phyloP scores from a whole-genome alignment of 2,113 vertebrate genomes.

The Lycaon pictus region DNA sequence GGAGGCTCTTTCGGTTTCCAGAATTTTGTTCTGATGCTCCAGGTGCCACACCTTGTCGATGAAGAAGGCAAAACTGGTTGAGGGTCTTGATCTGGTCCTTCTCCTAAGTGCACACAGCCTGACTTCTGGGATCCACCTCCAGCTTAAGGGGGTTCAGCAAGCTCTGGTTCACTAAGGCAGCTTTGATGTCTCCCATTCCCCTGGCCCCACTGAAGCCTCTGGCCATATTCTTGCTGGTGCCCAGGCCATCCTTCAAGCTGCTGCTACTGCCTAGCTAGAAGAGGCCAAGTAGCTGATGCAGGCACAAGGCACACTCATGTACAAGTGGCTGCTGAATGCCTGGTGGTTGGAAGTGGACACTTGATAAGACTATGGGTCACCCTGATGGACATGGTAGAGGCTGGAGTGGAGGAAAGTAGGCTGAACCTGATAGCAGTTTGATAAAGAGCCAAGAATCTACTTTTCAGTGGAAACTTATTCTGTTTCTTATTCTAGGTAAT shows the following conservation, averaged over 20 bases:
- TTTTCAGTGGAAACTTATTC: neutral
- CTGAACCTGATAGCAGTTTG: too few relatives aligned
- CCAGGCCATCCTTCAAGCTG: neutral
- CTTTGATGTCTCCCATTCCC: too few relatives aligned
- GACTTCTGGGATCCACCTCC: too few relatives aligned
- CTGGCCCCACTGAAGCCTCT: neutral
- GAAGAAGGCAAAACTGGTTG: too few relatives aligned
- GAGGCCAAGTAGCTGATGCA: conserved; percentile 62
- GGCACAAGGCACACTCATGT: neutral
- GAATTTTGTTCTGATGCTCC: too few relatives aligned
- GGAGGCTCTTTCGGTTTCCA: conserved; percentile 80
- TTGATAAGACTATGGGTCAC: conserved; percentile 46
- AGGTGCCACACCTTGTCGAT: too few relatives aligned
- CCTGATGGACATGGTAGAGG: conserved; percentile 1
- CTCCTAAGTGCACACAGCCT: too few relatives aligned
- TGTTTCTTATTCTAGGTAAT: neutral
- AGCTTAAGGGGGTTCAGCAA: too few relatives aligned
- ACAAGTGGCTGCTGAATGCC: conserved; percentile 74
- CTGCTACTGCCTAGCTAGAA: neutral
- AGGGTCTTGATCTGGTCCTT: too few relatives aligned
- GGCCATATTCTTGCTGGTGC: neutral
- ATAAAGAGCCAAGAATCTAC: neutral
- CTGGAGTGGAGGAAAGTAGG: rapidly evolving
- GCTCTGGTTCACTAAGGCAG: too few relatives aligned
- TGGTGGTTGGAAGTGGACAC: neutral